Percentiles rank a stretch among this genome's conserved stretches.
Conservation (phyloP, 2,888 invertebrate genomes). For the Drosophila lacicola region DNA sequence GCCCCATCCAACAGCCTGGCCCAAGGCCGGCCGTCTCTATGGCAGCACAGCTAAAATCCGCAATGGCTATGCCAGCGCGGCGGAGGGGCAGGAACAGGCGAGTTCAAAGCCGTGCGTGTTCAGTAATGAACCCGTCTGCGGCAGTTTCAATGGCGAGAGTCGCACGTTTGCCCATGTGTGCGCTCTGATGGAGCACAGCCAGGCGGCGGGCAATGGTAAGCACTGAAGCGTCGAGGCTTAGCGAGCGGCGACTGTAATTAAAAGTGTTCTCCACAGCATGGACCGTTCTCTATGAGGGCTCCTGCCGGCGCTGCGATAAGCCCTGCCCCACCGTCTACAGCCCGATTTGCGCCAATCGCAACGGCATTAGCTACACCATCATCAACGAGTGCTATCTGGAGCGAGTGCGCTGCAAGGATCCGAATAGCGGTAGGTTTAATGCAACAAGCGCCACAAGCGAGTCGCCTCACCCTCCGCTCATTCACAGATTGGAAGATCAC, state of each 20-base stretch:
- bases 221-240: slow-evolving; percentile 20
- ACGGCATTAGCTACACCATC: slow-evolving; percentile 72
- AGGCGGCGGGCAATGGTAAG: slow-evolving; percentile 63
- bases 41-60: slow-evolving; percentile 6
- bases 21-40: slow-evolving; percentile 3
- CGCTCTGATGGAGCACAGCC: slow-evolving; percentile 67
- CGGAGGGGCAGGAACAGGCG: not conserved
- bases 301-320: slow-evolving; percentile 62
- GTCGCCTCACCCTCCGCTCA: not conserved
- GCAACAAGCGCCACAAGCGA: not conserved
- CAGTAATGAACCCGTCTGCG: slow-evolving; percentile 71
- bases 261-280: slow-evolving; percentile 58
- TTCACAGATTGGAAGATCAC: slow-evolving; percentile 63
- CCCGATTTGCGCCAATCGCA: slow-evolving; percentile 72
- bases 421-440: slow-evolving; percentile 61
- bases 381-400: slow-evolving; percentile 76
- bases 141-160: slow-evolving; percentile 56
- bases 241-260: slow-evolving; percentile 13
- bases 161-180: slow-evolving; percentile 72
- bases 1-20: slow-evolving; percentile 20
- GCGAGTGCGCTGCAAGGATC: slow-evolving; percentile 71
- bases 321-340: slow-evolving; percentile 62
- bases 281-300: slow-evolving; percentile 71
- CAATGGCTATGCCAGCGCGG: not conserved
- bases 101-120: slow-evolving; percentile 58